Percentiles rank a stretch among this genome's conserved stretches.
These are phyloP conservation scores for Donacobius atricapilla DNA, from an alignment of 2,113 vertebrate species.

Conservation along the genomic window DNA sequence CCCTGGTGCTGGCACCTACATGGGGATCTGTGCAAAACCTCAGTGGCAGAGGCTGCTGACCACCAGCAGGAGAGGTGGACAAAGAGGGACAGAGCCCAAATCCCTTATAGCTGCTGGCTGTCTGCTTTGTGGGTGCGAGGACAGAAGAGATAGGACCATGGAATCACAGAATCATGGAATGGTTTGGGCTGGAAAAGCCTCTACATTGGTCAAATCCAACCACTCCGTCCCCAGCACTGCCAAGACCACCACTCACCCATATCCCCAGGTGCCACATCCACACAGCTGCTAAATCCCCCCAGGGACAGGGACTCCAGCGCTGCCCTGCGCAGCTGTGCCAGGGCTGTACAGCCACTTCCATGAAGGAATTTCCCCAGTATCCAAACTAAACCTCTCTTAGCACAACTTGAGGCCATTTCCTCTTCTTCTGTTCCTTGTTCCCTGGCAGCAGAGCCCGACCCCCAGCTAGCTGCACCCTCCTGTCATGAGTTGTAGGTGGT, in stretches of 20 bases:
- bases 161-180: neutral
- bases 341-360: neutral
- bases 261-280: neutral
- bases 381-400: neutral
- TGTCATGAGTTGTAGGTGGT: neutral
- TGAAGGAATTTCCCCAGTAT: neutral
- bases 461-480: neutral
- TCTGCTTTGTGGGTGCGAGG: neutral
- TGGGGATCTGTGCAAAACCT: neutral
- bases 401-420: neutral
- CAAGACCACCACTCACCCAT: neutral
- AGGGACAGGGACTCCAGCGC: neutral
- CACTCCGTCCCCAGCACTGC: neutral
- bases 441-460: neutral
- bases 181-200: neutral
- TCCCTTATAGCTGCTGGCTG: neutral
- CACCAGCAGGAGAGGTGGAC: neutral
- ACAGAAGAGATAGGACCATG: neutral
- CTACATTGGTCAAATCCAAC: neutral
- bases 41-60: fast-evolving
- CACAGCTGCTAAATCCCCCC: neutral
- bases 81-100: neutral
- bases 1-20: fast-evolving
- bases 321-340: neutral
- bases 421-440: neutral